These are phyloP conservation scores for Anaspis maculata DNA, from an alignment of 2,888 invertebrate species.

Conservation along the genomic window DNA sequence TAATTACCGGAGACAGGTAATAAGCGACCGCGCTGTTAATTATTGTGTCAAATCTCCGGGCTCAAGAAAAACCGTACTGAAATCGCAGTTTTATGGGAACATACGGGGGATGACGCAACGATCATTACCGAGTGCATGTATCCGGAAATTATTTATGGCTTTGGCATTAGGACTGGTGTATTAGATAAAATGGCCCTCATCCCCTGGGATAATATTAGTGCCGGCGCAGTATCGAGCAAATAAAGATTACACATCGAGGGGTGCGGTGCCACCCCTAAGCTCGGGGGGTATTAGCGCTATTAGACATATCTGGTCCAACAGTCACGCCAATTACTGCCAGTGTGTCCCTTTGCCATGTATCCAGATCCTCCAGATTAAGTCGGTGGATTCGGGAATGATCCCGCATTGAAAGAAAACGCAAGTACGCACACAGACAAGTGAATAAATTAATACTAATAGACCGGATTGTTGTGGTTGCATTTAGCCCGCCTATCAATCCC, in stretches of 20 bases:
- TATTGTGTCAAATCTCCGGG: neutral
- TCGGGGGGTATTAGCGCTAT: constrained; percentile 35
- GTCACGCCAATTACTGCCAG: constrained; percentile 36
- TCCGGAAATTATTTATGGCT: constrained; percentile 23
- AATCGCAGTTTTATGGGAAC: too few species aligned
- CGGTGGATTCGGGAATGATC: too few species aligned
- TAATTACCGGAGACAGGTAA: constrained; percentile 1
- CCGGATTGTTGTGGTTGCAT: too few species aligned
- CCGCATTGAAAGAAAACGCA: too few species aligned
- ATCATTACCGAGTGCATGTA: too few species aligned
- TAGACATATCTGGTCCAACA: constrained; percentile 34
- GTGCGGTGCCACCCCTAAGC: constrained; percentile 22
- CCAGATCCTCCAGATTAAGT: too few species aligned
- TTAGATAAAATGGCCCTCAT: constrained; percentile 33
- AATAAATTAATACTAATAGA: too few species aligned
- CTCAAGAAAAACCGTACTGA: too few species aligned
- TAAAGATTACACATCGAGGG: constrained; percentile 32
- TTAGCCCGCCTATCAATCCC: too few species aligned
- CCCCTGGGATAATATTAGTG: constrained; percentile 38
- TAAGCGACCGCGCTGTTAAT: constrained; percentile 1
- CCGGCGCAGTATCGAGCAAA: constrained; percentile 31
- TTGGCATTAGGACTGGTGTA: constrained; percentile 27
- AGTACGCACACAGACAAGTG: too few species aligned
- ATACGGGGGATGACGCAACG: too few species aligned
- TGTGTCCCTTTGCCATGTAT: too few species aligned